Conservation (phyloP, 2,113 vertebrate genomes). For the Cyanistes caeruleus region DNA sequence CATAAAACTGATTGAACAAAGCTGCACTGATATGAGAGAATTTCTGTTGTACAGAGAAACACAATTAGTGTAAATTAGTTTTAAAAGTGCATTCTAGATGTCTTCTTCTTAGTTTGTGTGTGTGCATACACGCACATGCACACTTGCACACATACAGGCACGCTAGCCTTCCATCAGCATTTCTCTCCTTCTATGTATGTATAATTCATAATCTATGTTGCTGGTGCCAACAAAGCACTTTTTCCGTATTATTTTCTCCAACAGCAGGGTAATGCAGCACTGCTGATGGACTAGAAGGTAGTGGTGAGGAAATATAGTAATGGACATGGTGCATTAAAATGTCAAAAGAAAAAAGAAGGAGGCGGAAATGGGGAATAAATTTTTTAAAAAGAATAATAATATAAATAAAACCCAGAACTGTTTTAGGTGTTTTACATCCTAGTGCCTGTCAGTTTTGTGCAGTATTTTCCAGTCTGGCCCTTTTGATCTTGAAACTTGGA, state of each 20-base stretch:
- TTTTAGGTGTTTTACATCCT: neutral
- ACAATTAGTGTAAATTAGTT: neutral
- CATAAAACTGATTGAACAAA: neutral
- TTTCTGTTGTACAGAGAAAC: neutral
- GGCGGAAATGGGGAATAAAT: slow-evolving; percentile 36
- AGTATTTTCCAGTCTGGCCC: slow-evolving; percentile 12
- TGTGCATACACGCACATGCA: neutral
- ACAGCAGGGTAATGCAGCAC: slow-evolving; percentile 41
- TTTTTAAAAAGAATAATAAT: slow-evolving; percentile 51
- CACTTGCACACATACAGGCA: neutral
- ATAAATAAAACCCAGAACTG: slow-evolving; percentile 26
- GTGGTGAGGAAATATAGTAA: slow-evolving; percentile 65
- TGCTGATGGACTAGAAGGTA: slow-evolving; percentile 66
- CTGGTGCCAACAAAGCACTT: slow-evolving; percentile 71
- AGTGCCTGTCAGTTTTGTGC: neutral
- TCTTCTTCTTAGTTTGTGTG: neutral
- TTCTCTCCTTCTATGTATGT: slow-evolving; percentile 71
- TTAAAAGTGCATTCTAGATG: neutral
- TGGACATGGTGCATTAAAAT: slow-evolving; percentile 67
- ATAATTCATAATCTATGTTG: slow-evolving; percentile 79
- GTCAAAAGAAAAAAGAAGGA: slow-evolving; percentile 61
- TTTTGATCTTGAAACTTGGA: slow-evolving; percentile 49
- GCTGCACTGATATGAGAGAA: neutral
- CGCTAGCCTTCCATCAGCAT: slow-evolving; percentile 17
- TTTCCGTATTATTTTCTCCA: slow-evolving; percentile 57